Base-by-base conservation (phyloP, 64 coral and sea anemone genomes). In the Montipora cactus region DNA sequence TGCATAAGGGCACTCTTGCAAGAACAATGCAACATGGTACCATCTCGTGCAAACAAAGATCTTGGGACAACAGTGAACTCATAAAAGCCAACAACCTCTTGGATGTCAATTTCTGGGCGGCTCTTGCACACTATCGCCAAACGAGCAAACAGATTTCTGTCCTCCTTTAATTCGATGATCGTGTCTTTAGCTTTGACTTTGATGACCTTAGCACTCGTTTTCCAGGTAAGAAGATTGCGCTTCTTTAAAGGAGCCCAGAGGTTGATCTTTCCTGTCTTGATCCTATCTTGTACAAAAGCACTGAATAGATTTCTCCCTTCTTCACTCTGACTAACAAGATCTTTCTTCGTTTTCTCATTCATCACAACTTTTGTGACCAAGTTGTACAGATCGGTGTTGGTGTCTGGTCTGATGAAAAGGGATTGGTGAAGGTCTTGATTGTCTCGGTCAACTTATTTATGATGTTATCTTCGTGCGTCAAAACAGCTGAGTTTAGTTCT, bases 11-110 rank as follows among this genome's bases (percentile, higher is more conserved):
- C 70, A 84, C 44, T 90, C 87, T 95, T 83, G 76, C 77, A 88
- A 88, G 75, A 88, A 72, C 92, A 94, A 49, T 94, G 75, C 47
- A 94, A 80, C 77, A 94, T 94, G 37, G 85, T 89, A 55, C 85
- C 77, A 94, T 94, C 92, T 73, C 19, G 50, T 53, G 92, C 92
- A 94, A 94, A 94, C 58, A 94, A 67, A 58, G 92, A 83, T 68
- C 92, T 93, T 88, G 84, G 91, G 51, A 93, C 83, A 49, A 87
- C 82, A 55, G 81, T 93, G 84, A 93, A 93, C 83, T 93, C 83
- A 88, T 93, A 79, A 18, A 87, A 53, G 59, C 91, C 91, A 79
- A 93, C 72, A 79, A 74, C 78, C 21, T 87, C 83, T 69, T 88
- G 20, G 69, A 76, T 64, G 25, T 87, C 59, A 67, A 87, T 87